phyloP scores from a whole-genome alignment of 2,113 vertebrate genomes.

The Pelodiscus sinensis region DNA sequence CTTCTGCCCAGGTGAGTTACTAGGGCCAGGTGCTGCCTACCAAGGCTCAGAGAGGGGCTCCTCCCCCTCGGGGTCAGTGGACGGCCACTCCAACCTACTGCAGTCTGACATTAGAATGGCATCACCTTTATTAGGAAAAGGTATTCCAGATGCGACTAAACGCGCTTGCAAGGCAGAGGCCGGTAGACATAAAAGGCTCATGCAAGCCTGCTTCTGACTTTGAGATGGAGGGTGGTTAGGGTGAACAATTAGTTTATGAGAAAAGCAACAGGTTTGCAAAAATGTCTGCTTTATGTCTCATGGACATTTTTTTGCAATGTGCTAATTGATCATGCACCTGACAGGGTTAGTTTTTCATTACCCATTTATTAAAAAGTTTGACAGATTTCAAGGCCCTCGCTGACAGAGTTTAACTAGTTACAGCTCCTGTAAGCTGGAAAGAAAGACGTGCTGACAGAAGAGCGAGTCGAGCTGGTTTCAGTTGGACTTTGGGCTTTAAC shows the following conservation, averaged over 20 bases:
- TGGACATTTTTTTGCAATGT: not conserved
- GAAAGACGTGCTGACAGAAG: slow-evolving; percentile 1
- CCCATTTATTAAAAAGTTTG: slow-evolving; percentile 50
- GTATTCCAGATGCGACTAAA: slow-evolving; percentile 47
- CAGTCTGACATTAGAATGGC: not conserved
- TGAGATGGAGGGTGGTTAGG: slow-evolving; percentile 38
- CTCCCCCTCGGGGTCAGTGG: too few species aligned
- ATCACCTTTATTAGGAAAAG: slow-evolving; percentile 41
- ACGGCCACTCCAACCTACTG: too few species aligned
- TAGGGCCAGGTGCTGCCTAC: too few species aligned
- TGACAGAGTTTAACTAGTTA: not conserved
- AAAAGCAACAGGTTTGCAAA: slow-evolving; percentile 1
- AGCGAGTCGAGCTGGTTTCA: not conserved
- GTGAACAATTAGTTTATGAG: slow-evolving; percentile 57
- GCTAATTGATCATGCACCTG: slow-evolving; percentile 47
- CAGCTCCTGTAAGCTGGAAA: slow-evolving; percentile 1
- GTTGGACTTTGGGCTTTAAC: slow-evolving; percentile 21
- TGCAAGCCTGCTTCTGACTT: slow-evolving; percentile 55
- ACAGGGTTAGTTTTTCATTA: slow-evolving; percentile 44
- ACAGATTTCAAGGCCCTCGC: slow-evolving; percentile 35
- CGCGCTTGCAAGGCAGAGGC: slow-evolving; percentile 58
- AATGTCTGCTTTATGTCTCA: not conserved
- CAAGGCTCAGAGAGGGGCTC: too few species aligned
- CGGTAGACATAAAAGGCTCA: slow-evolving; percentile 49
- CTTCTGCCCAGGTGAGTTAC: too few species aligned